Evolutionary conservation across 2,113 vertebrate species (phyloP).

Genomic region (Oceanites oceanicus): DNA sequence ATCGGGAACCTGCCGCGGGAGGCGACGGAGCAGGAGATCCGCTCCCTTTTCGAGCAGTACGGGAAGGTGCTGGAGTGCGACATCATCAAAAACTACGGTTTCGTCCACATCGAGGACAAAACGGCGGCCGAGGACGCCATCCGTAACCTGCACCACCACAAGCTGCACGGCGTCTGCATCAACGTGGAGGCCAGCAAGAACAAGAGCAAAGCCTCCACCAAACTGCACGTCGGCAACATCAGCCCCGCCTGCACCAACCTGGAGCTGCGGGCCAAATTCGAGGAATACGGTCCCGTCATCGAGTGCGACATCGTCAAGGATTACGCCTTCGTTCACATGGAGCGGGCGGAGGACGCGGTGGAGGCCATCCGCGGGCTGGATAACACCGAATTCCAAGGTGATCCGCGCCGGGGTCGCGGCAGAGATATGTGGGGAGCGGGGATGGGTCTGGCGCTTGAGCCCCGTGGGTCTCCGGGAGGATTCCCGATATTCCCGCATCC

Average conservation of each 20-base stretch:
- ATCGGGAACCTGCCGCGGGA: slow-evolving; percentile 93
- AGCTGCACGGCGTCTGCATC: slow-evolving; percentile 91
- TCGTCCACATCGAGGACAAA: slow-evolving; percentile 94
- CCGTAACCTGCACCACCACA: slow-evolving; percentile 90
- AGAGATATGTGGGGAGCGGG: neutral
- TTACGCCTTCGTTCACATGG: slow-evolving; percentile 96
- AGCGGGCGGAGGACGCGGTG: slow-evolving; percentile 91
- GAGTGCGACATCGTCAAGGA: slow-evolving; percentile 98
- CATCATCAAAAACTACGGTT: slow-evolving; percentile 96
- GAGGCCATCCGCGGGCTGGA: slow-evolving; percentile 92
- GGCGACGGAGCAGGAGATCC: slow-evolving; percentile 90
- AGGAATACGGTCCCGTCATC: slow-evolving; percentile 90
- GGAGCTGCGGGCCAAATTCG: slow-evolving; percentile 92
- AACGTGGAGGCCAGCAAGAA: slow-evolving; percentile 93
- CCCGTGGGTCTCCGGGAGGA: neutral
- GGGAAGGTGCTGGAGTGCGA: slow-evolving; percentile 94
- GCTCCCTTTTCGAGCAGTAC: slow-evolving; percentile 92
- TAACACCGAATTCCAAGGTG: slow-evolving; percentile 54
- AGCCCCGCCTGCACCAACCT: slow-evolving; percentile 86
- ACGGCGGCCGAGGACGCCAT: neutral
- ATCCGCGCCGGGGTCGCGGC: neutral
- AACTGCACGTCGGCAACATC: slow-evolving; percentile 94
- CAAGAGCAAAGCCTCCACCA: slow-evolving; percentile 90
- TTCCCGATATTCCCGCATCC: neutral
- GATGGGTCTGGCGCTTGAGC: neutral